Base-by-base conservation (phyloP, 1,140 invertebrate genomes). In the Hypothenemus hampei region DNA sequence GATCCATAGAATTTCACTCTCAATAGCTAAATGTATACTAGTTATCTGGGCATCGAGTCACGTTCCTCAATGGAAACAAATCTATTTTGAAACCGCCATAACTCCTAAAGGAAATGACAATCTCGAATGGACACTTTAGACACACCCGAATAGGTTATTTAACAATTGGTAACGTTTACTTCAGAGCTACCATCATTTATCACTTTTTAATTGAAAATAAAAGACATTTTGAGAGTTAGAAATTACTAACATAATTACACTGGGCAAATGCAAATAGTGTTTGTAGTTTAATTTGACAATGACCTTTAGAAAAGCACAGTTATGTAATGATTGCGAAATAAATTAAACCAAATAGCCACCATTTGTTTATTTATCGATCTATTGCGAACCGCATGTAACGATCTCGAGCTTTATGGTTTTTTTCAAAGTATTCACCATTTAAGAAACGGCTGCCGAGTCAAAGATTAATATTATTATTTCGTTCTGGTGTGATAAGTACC, bases 401-500 rank as follows among this genome's bases (percentile, higher is more conserved):
- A 21, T n/a, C 41, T 19, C 35, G 29, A 46, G 35, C 31, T 26
- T 40, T 39, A 21, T 47, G 22, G 44, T 43, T 44, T 50, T 57
- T 57, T 57, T 40, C 37, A 18, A 16, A 23, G 37, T 33, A 49
- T 48, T 45, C 46, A 29, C 19, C 39, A 29, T 57, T 57, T 57
- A 33, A 57, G 55, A 44, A 43, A 50, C 47, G 45, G 55, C 55
- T 57, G 47, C 46, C 55, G 35, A 46, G 53, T 41, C 41, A 39
- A 18, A 48, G 54, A 57, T 57, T 57, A 57, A 57, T 57, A 57
- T 40, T 57, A 57, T 48, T 50, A 50, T 48, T 35, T 47, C 55
- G 55, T 57, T 57, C 54, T 57, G 55, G 46, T 57, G 55, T 57
- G 47, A 57, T 57, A 50, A 57, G 33, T 57, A 26, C 54, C 55